Evolutionary conservation across 2,888 invertebrate species (phyloP).

Genomic region (Eutolmus rufibarbis): DNA sequence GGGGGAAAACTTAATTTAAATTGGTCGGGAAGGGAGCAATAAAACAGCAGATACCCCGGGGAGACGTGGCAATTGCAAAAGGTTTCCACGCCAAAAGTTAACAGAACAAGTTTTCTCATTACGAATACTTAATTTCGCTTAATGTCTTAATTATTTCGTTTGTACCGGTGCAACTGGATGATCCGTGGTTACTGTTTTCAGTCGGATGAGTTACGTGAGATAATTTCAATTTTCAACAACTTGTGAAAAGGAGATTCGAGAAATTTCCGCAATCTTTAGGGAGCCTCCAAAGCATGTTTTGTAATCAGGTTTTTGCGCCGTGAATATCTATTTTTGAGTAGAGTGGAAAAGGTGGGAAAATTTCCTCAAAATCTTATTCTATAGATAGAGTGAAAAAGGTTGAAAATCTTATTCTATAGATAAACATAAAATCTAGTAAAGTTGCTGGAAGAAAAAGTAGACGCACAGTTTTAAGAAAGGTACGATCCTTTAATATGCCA

Average conservation of each 20-base stretch:
- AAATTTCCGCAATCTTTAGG: not conserved
- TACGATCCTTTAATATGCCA: slow-evolving; percentile 1
- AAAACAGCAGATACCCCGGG: not conserved
- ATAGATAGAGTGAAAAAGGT: not conserved
- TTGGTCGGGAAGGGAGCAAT: not conserved
- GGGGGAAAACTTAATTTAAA: not conserved
- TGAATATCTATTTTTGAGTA: not conserved
- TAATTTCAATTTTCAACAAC: not conserved
- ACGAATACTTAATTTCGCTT: not conserved
- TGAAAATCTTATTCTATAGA: not conserved
- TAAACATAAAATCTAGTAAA: no score
- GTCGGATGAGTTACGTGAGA: not conserved
- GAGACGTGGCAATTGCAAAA: not conserved
- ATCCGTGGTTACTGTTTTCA: not conserved
- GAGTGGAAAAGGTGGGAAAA: not conserved
- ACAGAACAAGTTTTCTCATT: not conserved
- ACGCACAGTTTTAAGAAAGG: not conserved
- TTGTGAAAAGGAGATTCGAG: not conserved
- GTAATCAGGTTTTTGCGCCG: not conserved
- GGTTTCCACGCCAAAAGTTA: not conserved
- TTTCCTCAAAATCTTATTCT: not conserved
- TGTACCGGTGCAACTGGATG: not conserved
- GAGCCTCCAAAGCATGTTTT: not conserved
- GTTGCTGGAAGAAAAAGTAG: no score
- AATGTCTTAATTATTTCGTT: not conserved